Evolutionary conservation across 2,113 vertebrate genomes (phyloP), one percentile per base, ranked within the genome.

Genomic region (Peromyscus maniculatus): DNA sequence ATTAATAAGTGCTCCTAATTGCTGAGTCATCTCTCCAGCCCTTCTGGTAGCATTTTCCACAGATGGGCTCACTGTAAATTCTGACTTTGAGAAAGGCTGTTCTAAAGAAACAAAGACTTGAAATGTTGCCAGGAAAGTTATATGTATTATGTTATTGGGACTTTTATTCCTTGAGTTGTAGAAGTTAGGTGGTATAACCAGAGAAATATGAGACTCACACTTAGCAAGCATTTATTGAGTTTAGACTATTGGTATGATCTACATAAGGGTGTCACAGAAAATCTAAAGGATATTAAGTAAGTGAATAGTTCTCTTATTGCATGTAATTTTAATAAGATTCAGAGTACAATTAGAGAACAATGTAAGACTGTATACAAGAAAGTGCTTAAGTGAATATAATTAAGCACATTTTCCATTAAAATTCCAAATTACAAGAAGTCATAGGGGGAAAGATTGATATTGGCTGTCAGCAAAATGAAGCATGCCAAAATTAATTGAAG

Each of bases 401-500:
- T 95, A 94, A 95, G 43, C 83, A 96, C 57, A 93, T 90, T 97
- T 96, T 90, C 80, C 90, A 93, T 82, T 92, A 97, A 96, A 93
- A 95, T 95, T 95, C n/a, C 62, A 91, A 97, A 95, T 16, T 90
- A 83, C 12, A 91, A 95, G 62, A 93, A 89, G 83, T 97, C 87
- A n/a, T 19, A 87, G 55, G 91, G 84, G 52, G 67, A 80, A 77
- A 94, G 86, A 69, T 33, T 93, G 84, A 92, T 96, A 39, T 88
- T 95, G 69, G 46, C 75, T 96, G 43, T 74, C 74, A 80, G 46
- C 77, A 88, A 80, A 95, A 93, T 80, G 80, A 97, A 95, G 33
- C 71, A 16, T 93, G 69, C 49, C 74, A 62, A 91, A 94, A 88
- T 96, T 93, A 97, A 96, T 7, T 87, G 71, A 96, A 97, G 49